Percentiles rank a stretch among this genome's conserved stretches.
These are phyloP conservation scores for Chymomyza amoena DNA, from an alignment of 2,888 invertebrate genomes.

Conservation along the genomic window DNA sequence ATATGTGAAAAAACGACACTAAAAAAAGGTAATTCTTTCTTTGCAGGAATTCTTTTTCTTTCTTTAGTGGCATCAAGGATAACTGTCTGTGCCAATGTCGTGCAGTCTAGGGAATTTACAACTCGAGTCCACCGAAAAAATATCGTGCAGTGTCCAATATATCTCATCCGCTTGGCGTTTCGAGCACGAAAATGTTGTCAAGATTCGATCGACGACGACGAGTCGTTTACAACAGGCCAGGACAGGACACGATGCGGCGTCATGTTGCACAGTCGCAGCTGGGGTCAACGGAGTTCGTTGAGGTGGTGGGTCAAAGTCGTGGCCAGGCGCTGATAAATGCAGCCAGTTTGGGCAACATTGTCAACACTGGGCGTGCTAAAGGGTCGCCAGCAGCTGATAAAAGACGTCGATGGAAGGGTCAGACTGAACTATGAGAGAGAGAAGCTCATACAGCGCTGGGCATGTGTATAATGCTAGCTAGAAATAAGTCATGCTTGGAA, in stretches of 20 bases:
- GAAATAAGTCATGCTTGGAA: background rate
- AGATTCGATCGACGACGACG: slow-evolving; percentile 67
- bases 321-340: slow-evolving; percentile 1
- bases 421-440: background rate
- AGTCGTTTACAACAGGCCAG: background rate
- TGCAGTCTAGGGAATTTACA: slow-evolving; percentile 70
- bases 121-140: slow-evolving; percentile 61
- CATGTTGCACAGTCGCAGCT: slow-evolving; percentile 43
- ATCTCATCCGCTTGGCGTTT: slow-evolving; percentile 67
- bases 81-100: slow-evolving; percentile 50
- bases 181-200: slow-evolving; percentile 76
- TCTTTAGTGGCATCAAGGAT: slow-evolving; percentile 27
- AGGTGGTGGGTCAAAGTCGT: slow-evolving; percentile 13
- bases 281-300: slow-evolving; percentile 54
- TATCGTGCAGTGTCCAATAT: slow-evolving; percentile 69
- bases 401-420: background rate
- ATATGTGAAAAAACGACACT: background rate
- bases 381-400: background rate
- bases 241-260: slow-evolving; percentile 48
- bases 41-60: slow-evolving; percentile 65
- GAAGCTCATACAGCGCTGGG: background rate
- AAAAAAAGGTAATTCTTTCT: background rate
- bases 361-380: background rate
- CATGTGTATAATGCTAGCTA: background rate
- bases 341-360: background rate